phyloP scores from a whole-genome alignment of 2,113 vertebrate species.

The Pelecanoides urinatrix region DNA sequence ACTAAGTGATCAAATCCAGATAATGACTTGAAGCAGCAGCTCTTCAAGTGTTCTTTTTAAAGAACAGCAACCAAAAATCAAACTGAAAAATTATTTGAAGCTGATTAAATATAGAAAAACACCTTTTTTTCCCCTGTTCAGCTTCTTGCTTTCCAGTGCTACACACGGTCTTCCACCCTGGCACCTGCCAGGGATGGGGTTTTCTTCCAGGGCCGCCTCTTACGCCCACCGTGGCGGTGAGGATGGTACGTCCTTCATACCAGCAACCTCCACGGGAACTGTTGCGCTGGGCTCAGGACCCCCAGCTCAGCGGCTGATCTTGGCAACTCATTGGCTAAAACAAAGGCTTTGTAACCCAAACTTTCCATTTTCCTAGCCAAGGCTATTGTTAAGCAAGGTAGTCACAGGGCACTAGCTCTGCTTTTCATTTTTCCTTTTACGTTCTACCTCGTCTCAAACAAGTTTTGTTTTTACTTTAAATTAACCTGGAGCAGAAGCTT shows the following conservation, averaged over 20 bases:
- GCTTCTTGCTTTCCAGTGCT: background rate
- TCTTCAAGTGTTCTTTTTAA: background rate
- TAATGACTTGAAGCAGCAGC: background rate
- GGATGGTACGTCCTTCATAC: accelerated
- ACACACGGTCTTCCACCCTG: accelerated
- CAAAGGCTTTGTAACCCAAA: background rate
- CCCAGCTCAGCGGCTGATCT: background rate
- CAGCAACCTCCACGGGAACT: background rate
- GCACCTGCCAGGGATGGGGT: background rate
- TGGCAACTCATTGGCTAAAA: background rate
- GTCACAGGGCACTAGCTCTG: background rate
- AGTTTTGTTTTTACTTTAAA: background rate
- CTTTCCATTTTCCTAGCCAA: too few relatives aligned
- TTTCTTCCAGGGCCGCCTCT: background rate
- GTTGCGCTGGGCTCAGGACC: background rate
- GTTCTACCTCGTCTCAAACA: background rate
- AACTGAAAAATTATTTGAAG: background rate
- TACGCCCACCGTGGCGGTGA: accelerated
- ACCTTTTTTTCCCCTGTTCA: accelerated
- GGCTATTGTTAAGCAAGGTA: background rate
- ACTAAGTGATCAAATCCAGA: background rate
- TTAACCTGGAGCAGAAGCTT: background rate
- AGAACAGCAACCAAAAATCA: background rate
- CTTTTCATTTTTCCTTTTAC: background rate
- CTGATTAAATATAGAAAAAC: background rate